A percentile compares a stretch with the other conserved stretches of the same genome.
These are phyloP conservation scores for Pilophorus perplexus DNA, from an alignment of 2,888 invertebrate genomes.

Conservation along the genomic window DNA sequence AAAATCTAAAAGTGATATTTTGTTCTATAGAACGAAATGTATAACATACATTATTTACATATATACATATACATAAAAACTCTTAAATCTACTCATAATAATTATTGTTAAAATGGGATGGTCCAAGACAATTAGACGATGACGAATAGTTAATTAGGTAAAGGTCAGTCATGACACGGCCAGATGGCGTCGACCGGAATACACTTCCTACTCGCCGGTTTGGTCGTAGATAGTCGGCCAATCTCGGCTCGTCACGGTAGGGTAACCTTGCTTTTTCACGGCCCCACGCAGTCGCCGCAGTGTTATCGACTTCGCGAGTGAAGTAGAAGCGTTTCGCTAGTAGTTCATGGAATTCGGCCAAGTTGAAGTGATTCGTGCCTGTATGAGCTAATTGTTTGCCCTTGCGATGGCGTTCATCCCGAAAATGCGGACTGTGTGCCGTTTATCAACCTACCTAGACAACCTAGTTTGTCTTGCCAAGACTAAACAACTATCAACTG, in stretches of 20 bases:
- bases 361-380: too few species aligned
- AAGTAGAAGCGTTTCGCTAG: not conserved
- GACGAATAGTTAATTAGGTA: too few species aligned
- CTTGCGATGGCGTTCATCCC: not conserved
- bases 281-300: conserved; percentile 4
- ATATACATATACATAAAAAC: too few species aligned
- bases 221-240: conserved; percentile 3
- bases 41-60: too few species aligned
- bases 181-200: conserved; percentile 8
- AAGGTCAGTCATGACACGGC: too few species aligned
- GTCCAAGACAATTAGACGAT: too few species aligned
- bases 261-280: not conserved
- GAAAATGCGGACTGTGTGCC: not conserved
- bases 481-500: not conserved
- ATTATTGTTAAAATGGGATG: too few species aligned
- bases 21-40: too few species aligned
- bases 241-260: not conserved
- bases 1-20: too few species aligned
- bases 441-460: not conserved
- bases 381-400: not conserved
- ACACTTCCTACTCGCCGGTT: conserved; percentile 1
- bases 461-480: not conserved
- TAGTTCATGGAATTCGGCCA: too few species aligned
- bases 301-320: conserved; percentile 1
- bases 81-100: too few species aligned